Percentiles rank a stretch among this genome's conserved stretches.
Evolutionary conservation across 2,797 vertebrate genomes (phyloP).

Genomic region (Acanthopagrus latus): DNA sequence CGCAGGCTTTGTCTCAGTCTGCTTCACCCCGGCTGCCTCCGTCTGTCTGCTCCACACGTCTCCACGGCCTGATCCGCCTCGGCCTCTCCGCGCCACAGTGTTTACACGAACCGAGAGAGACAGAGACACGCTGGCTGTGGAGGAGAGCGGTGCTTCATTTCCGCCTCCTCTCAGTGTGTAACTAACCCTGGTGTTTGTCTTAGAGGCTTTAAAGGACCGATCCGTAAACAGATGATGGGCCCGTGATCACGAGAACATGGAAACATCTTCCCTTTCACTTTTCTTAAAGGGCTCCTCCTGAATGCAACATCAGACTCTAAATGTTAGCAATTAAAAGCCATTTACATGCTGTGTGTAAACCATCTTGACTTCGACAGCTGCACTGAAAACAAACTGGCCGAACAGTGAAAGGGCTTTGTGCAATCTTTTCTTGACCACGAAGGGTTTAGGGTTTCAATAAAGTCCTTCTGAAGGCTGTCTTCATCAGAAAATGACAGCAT

Average conservation of each 20-base stretch:
- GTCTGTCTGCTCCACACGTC: slow-evolving; percentile 58
- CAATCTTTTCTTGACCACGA: background rate
- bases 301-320: slow-evolving; percentile 26
- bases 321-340: background rate
- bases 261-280: slow-evolving; percentile 2
- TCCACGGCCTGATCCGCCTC: slow-evolving; percentile 39
- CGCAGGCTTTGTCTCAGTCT: slow-evolving; percentile 63
- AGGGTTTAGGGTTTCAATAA: background rate
- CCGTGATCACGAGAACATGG: slow-evolving; percentile 4
- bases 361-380: background rate
- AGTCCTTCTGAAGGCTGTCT: background rate
- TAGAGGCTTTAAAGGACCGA: slow-evolving; percentile 45
- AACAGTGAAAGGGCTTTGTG: background rate
- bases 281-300: background rate
- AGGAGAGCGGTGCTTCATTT: slow-evolving; percentile 37
- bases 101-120: slow-evolving; percentile 62
- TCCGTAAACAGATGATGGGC: slow-evolving; percentile 44
- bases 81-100: slow-evolving; percentile 58
- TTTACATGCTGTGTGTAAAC: background rate
- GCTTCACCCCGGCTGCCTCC: slow-evolving; percentile 39
- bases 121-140: slow-evolving; percentile 60
- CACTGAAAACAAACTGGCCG: background rate
- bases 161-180: slow-evolving; percentile 39
- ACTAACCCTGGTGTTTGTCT: slow-evolving; percentile 55
- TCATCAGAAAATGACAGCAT: background rate